Conservation (phyloP, 2,797 vertebrate species). For the Anableps anableps region DNA sequence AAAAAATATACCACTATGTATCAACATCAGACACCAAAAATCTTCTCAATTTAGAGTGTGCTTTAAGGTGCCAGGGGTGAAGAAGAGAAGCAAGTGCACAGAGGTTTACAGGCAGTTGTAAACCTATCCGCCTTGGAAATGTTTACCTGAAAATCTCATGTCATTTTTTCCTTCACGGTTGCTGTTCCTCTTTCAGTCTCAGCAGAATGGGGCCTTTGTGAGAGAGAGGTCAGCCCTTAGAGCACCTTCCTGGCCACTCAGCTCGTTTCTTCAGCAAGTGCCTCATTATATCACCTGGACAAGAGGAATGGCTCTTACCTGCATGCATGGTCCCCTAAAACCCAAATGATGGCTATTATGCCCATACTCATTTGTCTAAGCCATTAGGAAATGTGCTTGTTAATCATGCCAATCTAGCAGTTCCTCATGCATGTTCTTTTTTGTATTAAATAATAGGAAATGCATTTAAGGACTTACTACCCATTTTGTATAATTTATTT, state of each 20-base stretch:
- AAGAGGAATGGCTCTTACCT: slow-evolving; percentile 39
- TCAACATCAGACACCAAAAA: slow-evolving; percentile 45
- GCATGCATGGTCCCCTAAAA: slow-evolving; percentile 26
- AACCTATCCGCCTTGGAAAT: slow-evolving; percentile 66
- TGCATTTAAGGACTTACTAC: slow-evolving; percentile 48
- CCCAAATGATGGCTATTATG: slow-evolving; percentile 26
- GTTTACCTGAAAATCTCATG: slow-evolving; percentile 74
- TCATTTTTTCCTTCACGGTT: slow-evolving; percentile 77
- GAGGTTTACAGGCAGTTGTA: slow-evolving; percentile 47
- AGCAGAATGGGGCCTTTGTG: slow-evolving; percentile 78
- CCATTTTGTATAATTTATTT: slow-evolving; percentile 46
- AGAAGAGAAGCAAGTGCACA: slow-evolving; percentile 24
- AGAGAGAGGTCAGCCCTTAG: slow-evolving; percentile 38
- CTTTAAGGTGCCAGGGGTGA: slow-evolving; percentile 37
- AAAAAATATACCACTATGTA: slow-evolving; percentile 69
- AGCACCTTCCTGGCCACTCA: slow-evolving; percentile 45
- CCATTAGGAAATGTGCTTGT: slow-evolving; percentile 44
- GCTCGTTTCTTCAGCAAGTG: slow-evolving; percentile 50
- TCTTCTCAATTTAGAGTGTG: slow-evolving; percentile 36
- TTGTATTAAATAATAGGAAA: slow-evolving; percentile 38
- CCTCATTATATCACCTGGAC: slow-evolving; percentile 40
- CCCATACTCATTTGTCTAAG: slow-evolving; percentile 30
- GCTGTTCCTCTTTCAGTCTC: slow-evolving; percentile 51
- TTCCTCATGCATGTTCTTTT: slow-evolving; percentile 34
- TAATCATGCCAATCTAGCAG: slow-evolving; percentile 42